These are phyloP conservation scores for Garrulus glandarius DNA, from an alignment of 2,797 vertebrate genomes.

Conservation along the genomic window DNA sequence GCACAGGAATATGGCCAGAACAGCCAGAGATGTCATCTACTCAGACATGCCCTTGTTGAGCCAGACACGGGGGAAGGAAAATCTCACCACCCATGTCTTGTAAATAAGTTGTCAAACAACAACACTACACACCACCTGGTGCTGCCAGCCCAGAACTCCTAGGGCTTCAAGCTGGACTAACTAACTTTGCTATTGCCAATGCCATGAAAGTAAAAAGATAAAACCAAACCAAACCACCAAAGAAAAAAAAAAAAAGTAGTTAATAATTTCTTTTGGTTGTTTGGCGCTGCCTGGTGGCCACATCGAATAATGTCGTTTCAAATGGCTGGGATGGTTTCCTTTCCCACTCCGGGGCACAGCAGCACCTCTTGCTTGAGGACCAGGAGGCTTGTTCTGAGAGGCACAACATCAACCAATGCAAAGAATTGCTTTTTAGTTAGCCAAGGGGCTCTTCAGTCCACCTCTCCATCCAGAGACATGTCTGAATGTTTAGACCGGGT, in stretches of 20 bases:
- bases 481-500: rapidly evolving
- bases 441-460: not conserved
- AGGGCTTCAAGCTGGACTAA: not conserved
- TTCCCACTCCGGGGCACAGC: not conserved
- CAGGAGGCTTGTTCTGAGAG: not conserved
- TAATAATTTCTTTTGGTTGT: not conserved
- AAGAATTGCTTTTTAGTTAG: not conserved
- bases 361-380: not conserved
- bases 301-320: not conserved
- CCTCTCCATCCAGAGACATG: not conserved
- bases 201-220: not conserved
- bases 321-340: not conserved
- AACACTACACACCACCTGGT: not conserved
- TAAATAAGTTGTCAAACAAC: not conserved
- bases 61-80: rapidly evolving
- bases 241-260: not conserved
- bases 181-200: not conserved
- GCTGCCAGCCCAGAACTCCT: not conserved
- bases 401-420: not conserved
- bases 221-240: not conserved
- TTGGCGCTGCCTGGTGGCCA: conserved; percentile 60
- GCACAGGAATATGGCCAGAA: not conserved
- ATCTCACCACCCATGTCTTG: not conserved
- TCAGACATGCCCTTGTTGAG: not conserved
- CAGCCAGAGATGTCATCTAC: not conserved